phyloP scores from a whole-genome alignment of 2,888 invertebrate species.

The Drosophila austrosaltans region DNA sequence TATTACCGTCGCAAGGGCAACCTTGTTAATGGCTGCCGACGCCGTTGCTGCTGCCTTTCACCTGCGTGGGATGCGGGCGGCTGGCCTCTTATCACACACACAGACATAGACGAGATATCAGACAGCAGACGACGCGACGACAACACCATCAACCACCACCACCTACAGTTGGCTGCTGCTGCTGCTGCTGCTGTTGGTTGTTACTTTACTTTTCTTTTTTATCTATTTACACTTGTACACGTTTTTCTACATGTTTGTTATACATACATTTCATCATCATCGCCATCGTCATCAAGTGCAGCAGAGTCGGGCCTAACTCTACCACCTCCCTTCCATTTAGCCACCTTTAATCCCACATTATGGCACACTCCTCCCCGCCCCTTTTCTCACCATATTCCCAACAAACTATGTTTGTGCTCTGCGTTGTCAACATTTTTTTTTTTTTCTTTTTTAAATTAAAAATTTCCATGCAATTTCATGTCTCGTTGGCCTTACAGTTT shows the following conservation, averaged over 20 bases:
- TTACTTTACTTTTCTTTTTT: conserved; percentile 46
- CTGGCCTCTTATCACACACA: conserved; percentile 35
- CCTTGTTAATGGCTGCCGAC: background rate
- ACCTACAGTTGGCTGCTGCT: conserved; percentile 13
- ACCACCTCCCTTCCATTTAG: background rate
- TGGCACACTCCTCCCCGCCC: background rate
- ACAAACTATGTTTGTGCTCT: background rate
- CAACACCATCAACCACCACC: background rate
- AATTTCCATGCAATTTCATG: conserved; percentile 65
- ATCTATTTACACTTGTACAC: conserved; percentile 80
- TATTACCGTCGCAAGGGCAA: background rate
- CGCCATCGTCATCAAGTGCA: conserved; percentile 31
- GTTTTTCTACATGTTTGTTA: conserved; percentile 63
- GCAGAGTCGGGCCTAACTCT: conserved; percentile 16
- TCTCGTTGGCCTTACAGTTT: conserved; percentile 63
- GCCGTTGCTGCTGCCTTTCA: conserved; percentile 21
- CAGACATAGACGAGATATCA: background rate
- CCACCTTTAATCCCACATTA: background rate
- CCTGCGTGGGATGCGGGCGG: conserved; percentile 16
- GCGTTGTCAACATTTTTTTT: conserved; percentile 2
- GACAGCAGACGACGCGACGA: background rate
- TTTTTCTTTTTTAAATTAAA: conserved; percentile 47
- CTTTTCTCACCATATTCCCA: background rate
- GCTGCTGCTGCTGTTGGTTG: conserved; percentile 4
- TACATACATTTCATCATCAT: conserved; percentile 61